Evolutionary conservation across 1,140 invertebrate genomes (phyloP).

Genomic region (Drosophila bifasciata): DNA sequence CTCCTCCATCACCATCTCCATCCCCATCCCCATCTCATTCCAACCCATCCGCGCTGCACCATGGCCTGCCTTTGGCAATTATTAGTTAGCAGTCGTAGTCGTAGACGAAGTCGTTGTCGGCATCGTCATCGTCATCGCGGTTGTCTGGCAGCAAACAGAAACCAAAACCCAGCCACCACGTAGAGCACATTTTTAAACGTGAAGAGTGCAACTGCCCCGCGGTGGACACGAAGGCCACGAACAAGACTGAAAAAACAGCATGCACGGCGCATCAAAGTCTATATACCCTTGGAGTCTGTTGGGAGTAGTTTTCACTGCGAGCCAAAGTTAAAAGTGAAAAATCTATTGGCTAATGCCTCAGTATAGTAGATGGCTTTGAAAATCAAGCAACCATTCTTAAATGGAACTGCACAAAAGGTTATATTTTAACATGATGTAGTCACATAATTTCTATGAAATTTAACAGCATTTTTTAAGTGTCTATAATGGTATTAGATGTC

Average conservation of each 20-base stretch:
- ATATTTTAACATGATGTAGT: neutral
- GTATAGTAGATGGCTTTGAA: too few species aligned
- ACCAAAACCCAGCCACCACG: slow-evolving; percentile 45
- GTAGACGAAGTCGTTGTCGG: too few species aligned
- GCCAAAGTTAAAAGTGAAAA: neutral
- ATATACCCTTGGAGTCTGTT: slow-evolving; percentile 2
- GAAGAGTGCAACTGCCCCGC: slow-evolving; percentile 54
- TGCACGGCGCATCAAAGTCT: neutral
- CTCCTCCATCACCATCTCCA: too few species aligned
- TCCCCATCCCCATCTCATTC: neutral
- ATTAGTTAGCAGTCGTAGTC: slow-evolving; percentile 65
- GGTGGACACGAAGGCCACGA: slow-evolving; percentile 63
- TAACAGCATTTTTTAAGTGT: neutral
- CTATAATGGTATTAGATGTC: too few species aligned
- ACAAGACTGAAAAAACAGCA: slow-evolving; percentile 8
- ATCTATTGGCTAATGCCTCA: neutral
- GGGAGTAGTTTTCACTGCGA: too few species aligned
- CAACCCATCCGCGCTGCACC: too few species aligned
- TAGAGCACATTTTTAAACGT: slow-evolving; percentile 59
- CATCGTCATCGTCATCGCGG: too few species aligned
- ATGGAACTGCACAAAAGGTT: neutral
- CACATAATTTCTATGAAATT: too few species aligned
- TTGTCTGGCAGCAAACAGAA: slow-evolving; percentile 32
- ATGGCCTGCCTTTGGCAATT: slow-evolving; percentile 45
- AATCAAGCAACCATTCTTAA: neutral